Base-by-base conservation (phyloP, 1,140 invertebrate species). In the Drosophila kanapiae region DNA sequence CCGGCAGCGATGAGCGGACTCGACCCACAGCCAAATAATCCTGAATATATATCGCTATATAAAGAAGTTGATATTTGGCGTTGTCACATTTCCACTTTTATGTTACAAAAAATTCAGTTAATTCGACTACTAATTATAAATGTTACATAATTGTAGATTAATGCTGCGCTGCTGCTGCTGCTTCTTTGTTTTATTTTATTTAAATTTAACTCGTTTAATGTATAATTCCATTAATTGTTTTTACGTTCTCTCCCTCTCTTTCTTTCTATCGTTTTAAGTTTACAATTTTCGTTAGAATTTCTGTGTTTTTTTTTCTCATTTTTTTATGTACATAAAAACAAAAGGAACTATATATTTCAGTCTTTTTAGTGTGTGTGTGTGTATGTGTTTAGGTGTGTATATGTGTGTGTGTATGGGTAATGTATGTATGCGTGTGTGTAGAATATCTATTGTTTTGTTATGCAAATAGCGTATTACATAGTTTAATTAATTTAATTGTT, bases 301-400 rank as follows among this genome's bases (percentile, higher is more conserved):
- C 42, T 77, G n/a, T 75, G 57, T 53, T 65, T 56, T 70, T 58
- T 77, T 80, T 71, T 68, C 42, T 33, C 53, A 42, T 80, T 69
- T 83, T 87, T 83, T 80, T 54, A 90, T 90, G 62, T 92, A 91
- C 91, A 92, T 92, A 92, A 92, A 92, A 92, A 92, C 91, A 92
- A 92, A 88, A 92, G 91, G 91, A 92, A 92, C 91, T 92, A 92
- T 92, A 92, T 92, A 82, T 92, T 92, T 92, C 91, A 92, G 91
- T 92, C 91, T 92, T 92, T 92, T 92, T 78, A 87, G 91, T 92
- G 92, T 92, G 84, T 87, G 69, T 84, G 47, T 82, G 48, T 74
- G 18, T 68, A 14, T 76, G 7, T 71, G 6, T 69, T 29, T 75
- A 18, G 58, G 37, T 75, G 29, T 49, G 43, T 59, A 49, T 54